Evolutionary conservation across 2,797 vertebrate species (phyloP).

Genomic region (Tiaroga cobitis): DNA sequence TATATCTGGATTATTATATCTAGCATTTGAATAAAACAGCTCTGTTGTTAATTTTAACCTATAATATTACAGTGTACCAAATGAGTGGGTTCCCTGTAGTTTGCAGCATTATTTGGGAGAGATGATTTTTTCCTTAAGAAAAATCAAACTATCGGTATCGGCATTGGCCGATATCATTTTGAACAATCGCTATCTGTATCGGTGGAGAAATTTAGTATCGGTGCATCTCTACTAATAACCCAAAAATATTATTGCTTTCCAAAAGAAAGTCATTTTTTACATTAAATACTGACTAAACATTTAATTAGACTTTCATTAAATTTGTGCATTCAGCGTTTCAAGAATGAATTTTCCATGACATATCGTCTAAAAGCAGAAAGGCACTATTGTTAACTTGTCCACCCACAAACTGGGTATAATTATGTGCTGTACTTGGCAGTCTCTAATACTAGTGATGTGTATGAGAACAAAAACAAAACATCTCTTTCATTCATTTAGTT

Average conservation of each 20-base stretch:
- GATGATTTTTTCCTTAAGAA: too few relatives aligned
- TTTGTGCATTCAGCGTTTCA: neutral
- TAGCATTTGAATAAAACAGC: too few relatives aligned
- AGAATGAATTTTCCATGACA: constrained; percentile 3
- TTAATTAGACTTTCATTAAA: neutral
- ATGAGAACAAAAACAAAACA: constrained; percentile 41
- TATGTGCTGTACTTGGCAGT: neutral
- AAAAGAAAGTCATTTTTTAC: neutral
- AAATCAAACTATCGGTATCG: too few relatives aligned
- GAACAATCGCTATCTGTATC: too few relatives aligned
- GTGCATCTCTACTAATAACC: too few relatives aligned
- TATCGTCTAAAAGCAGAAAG: constrained; percentile 22
- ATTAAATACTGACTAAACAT: constrained; percentile 3
- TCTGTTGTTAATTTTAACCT: too few relatives aligned
- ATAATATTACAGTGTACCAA: too few relatives aligned
- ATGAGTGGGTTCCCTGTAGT: too few relatives aligned
- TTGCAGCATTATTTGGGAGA: too few relatives aligned
- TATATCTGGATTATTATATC: too few relatives aligned
- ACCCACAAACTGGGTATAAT: constrained; percentile 31
- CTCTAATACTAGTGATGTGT: constrained; percentile 45
- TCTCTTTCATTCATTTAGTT: constrained; percentile 30
- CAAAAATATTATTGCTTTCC: neutral
- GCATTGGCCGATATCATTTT: too few relatives aligned
- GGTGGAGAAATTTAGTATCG: too few relatives aligned
- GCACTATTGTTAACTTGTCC: constrained; percentile 44